These are phyloP conservation scores for Pardalotus punctatus DNA, from an alignment of 2,113 vertebrate species.

Conservation along the genomic window DNA sequence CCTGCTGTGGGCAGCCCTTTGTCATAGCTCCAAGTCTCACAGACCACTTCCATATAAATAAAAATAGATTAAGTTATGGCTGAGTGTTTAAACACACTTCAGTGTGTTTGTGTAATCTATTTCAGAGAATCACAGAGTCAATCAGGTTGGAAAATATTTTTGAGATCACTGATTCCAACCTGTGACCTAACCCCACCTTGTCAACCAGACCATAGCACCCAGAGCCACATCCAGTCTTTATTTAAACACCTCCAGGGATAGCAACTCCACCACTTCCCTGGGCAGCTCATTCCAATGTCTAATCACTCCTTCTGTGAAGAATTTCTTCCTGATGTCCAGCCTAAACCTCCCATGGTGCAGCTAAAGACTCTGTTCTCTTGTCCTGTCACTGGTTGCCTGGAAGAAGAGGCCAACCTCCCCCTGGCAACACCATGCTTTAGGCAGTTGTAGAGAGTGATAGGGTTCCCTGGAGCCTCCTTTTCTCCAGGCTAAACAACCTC, in stretches of 20 bases:
- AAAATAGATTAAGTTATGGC: not conserved
- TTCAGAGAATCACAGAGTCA: not conserved
- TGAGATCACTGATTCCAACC: not conserved
- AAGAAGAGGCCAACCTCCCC: not conserved
- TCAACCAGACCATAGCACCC: not conserved
- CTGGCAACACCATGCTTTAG: not conserved
- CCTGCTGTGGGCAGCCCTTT: not conserved
- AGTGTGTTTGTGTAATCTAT: not conserved
- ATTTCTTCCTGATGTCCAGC: not conserved
- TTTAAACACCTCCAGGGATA: not conserved
- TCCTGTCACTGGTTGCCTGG: not conserved
- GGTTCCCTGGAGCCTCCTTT: not conserved
- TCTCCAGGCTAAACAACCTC: not conserved
- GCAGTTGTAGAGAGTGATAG: not conserved
- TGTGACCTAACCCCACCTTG: not conserved
- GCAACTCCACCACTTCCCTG: not conserved
- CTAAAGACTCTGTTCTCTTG: not conserved
- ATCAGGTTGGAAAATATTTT: not conserved
- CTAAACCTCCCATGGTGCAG: not conserved
- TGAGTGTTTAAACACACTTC: not conserved
- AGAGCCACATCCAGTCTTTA: not conserved
- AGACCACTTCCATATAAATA: not conserved
- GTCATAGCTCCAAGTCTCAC: not conserved
- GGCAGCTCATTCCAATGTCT: not conserved
- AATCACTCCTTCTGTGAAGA: not conserved